Evolutionary conservation across 2,797 vertebrate species (phyloP), one percentile per base, ranked within the genome.

Genomic region (Hipposideros larvatus): DNA sequence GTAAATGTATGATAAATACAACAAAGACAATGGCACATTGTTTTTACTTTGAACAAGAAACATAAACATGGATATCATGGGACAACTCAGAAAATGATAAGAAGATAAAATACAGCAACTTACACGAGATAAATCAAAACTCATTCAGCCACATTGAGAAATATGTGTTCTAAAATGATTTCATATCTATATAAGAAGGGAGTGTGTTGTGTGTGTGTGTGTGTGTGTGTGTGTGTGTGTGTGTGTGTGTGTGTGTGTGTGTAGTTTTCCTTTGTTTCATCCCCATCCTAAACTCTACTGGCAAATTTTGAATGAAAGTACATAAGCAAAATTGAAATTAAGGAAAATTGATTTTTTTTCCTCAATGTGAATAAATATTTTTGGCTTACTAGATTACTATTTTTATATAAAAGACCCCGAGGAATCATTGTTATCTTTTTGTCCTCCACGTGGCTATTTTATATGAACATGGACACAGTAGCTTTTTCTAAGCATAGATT

Each of bases 1-100:
- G 26, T 65, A 79, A 37, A 51, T 5, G 3, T 22, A 8, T 5
- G 3, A 82, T 86, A 68, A 75, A 57, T 68, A 53, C 1, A 77
- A 43, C 61, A 83, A 77, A 75, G 34, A 70, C n/a, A 74, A 31
- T n/a, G n/a, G 11, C 11, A 51, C 57, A 5, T 24, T 68, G 7
- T 80, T 87, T 95, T 87, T 22, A 87, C 8, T 91, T 86, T 48
- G 55, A 34, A 55, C 55, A 80, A 26, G n/a, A 88, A 70, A 34
- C 13, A 68, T 34, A 48, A 83, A 46, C 11, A 61, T 83, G 65
- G 37, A 71, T 78, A 65, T 83, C 5, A 46, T 15, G 31, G 11
- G 28, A 31, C 0, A 89, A n/a, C 7, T 84, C 24, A 66, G 41
- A 83, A 89, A 93, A 75, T 57, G 16, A 48, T 66, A 46, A 83